phyloP scores from a whole-genome alignment of 2,797 vertebrate species.

The Neosilurus mollespiculum region DNA sequence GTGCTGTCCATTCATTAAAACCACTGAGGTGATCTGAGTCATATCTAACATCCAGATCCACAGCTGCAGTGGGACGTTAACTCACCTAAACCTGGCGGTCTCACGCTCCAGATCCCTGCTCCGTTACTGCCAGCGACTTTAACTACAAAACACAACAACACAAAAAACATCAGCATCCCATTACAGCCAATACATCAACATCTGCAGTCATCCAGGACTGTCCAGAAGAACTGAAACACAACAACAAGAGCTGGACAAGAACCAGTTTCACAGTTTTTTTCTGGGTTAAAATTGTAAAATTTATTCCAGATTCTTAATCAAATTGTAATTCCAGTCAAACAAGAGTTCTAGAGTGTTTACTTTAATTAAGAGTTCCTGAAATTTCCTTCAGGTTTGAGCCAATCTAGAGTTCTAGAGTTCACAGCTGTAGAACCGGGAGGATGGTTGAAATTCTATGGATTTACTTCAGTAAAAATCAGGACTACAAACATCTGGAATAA shows the following conservation, averaged over 20 bases:
- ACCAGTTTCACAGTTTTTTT: too few relatives aligned
- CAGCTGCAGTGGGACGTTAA: not conserved
- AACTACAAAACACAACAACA: slow-evolving; percentile 39
- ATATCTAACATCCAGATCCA: not conserved
- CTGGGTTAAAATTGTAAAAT: too few relatives aligned
- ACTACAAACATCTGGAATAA: not conserved
- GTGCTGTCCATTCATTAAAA: not conserved
- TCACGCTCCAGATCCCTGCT: slow-evolving; percentile 68
- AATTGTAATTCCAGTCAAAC: not conserved
- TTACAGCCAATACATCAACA: not conserved
- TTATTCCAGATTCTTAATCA: not conserved
- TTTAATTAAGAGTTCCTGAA: not conserved
- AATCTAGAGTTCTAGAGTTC: not conserved
- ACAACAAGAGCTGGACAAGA: not conserved
- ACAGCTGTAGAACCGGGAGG: not conserved
- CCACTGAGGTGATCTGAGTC: too few relatives aligned
- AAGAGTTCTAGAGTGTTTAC: not conserved
- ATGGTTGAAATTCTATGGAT: not conserved
- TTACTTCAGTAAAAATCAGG: not conserved
- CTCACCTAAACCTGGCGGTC: slow-evolving; percentile 69
- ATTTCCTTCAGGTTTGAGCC: too few relatives aligned
- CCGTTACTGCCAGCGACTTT: slow-evolving; percentile 53
- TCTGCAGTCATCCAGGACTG: not conserved
- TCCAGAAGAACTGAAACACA: not conserved
- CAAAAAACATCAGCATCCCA: not conserved